Base-by-base conservation (phyloP, 2,113 vertebrate species). In the Galemys pyrenaicus region DNA sequence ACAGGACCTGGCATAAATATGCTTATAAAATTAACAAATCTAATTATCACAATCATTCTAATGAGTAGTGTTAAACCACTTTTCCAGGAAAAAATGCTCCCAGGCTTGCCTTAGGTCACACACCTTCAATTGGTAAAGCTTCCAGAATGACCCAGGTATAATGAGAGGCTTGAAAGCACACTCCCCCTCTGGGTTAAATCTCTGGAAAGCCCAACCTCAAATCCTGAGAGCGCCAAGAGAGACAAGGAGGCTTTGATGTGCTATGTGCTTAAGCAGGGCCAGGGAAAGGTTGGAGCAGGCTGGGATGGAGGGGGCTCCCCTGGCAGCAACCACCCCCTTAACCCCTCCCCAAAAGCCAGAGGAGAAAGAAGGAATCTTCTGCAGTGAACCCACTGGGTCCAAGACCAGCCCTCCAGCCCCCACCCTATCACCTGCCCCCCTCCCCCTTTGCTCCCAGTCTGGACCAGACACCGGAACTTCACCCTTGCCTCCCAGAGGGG, bases 141-240 rank as follows among this genome's bases (percentile, higher is more conserved):
- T 71, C 49, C n/a, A n/a, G 77, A 32, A 22, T 44, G 88, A 60
- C 62, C 32, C 30, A 39, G 94, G 58, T 26, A 56, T 56, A 67
- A 44, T 56, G 46, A 65, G 26, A 28, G 80, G 20, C 79, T 17
- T 9, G 46, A 87, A 60, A 54, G 39, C 71, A 2, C 1, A 39
- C 89, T 41, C n/a, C 39, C 5, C 0, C 20, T 49, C 54, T n/a
- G 60, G 81, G 75, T 1, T 15, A 32, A 70, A 54, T 70, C 67
- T 91, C 90, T 35, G 64, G 86, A 74, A 93, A 89, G 68, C 58
- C 37, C 73, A 65, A 46, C 74, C 83, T 90, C 70, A 67, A 73
- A 84, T 71, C 79, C 87, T 75, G 26, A 41, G 39, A 51, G 37
- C 35, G 49, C 49, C 9, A 1, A 68, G 58, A 68, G 87, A 85